phyloP scores from a whole-genome alignment of 2,888 invertebrate genomes.

The Ecdyonurus torrentis region DNA sequence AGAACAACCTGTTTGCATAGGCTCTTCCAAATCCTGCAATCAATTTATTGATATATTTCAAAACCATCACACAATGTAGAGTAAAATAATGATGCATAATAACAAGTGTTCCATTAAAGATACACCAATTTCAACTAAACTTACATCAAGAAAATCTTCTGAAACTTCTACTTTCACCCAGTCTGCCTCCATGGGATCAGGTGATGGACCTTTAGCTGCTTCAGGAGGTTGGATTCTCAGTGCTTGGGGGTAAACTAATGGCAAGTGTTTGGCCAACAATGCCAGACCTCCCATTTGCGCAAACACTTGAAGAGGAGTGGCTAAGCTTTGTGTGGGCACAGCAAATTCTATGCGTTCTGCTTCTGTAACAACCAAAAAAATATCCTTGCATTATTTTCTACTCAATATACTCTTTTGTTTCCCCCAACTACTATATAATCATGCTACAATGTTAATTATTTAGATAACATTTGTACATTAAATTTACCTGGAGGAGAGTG shows the following conservation, averaged over 20 bases:
- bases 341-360: neutral
- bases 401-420: too few species aligned
- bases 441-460: too few species aligned
- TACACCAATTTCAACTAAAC: slow-evolving; percentile 31
- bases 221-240: slow-evolving; percentile 38
- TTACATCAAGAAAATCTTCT: slow-evolving; percentile 35
- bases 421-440: too few species aligned
- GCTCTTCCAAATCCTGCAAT: neutral
- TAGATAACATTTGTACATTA: too few species aligned
- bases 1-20: neutral
- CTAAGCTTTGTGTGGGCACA: slow-evolving; percentile 17
- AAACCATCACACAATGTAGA: neutral
- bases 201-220: slow-evolving; percentile 18
- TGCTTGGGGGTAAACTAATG: slow-evolving; percentile 70
- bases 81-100: too few species aligned
- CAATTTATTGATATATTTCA: too few species aligned
- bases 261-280: slow-evolving; percentile 72
- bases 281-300: slow-evolving; percentile 78
- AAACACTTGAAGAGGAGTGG: slow-evolving; percentile 61
- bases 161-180: slow-evolving; percentile 44
- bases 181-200: slow-evolving; percentile 23
- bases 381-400: neutral
- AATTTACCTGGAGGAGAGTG: slow-evolving; percentile 16
- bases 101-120: too few species aligned
- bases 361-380: neutral